Base-by-base conservation (phyloP, 2,888 invertebrate species). In the Acrobeloides nanus region DNA sequence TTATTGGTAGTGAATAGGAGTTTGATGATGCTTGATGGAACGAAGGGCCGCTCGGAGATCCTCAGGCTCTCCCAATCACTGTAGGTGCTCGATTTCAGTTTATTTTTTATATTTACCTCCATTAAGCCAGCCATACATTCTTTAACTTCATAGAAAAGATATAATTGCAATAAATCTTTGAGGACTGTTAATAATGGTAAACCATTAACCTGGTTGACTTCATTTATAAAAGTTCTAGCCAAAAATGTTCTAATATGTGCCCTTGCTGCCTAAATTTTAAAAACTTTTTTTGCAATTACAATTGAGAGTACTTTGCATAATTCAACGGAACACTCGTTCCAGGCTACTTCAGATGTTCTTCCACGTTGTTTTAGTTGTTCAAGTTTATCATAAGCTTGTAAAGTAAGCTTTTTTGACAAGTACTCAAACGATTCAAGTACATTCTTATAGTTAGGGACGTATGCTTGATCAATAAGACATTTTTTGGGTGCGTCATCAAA, bases 241-340 rank as follows among this genome's bases (percentile, higher is more conserved):
- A 52, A 35, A 38, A 54, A 52, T 18, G 47, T 38, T 7, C 53
- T 23, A 10, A 53, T 55, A n/a, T 54, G 53, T 1, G 55, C 45
- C 4, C 39, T 42, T 5, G 50, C 53, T 3, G 50, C 52, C 6
- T 42, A 5, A 38, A 46, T 47, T 4, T n/a, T n/a, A n/a, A n/a
- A n/a, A n/a, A n/a, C n/a, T n/a, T n/a, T n/a, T n/a, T 2, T 4
- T n/a, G 4, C 20, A 4, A n/a, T 4, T 2, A n/a, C 15, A 35
- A 10, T 21, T 3, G 23, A 35, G 12, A 3, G 4, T 21, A 64
- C 65, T 43, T 58, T 53, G 10, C 46, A 55, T 32, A 62, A 31
- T 23, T 58, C 62, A 4, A 66, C 62, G 4, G 59, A 48, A 15
- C 52, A 34, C 15, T 65, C 50, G 39, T 66, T 66, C 66, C 66